These are phyloP conservation scores for Lycaena phlaeas DNA, from an alignment of 2,888 invertebrate species.

Conservation along the genomic window DNA sequence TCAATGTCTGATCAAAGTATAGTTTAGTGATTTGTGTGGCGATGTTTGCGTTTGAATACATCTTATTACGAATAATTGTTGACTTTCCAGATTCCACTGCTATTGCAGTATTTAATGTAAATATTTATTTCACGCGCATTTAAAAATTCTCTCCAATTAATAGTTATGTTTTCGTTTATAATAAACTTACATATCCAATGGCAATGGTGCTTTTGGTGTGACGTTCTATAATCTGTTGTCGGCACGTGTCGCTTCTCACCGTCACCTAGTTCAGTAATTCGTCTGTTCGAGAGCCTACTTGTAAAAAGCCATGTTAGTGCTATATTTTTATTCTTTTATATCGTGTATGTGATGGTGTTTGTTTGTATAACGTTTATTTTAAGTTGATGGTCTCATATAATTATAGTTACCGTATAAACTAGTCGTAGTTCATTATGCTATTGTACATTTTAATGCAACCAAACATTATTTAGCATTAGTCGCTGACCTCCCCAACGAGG, in stretches of 20 bases:
- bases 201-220: slow-evolving; percentile 4
- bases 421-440: slow-evolving; percentile 55
- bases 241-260: slow-evolving; percentile 1
- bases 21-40: too few species aligned
- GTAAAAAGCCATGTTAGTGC: slow-evolving; percentile 16
- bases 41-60: too few species aligned
- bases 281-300: slow-evolving; percentile 13
- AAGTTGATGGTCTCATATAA: slow-evolving; percentile 31
- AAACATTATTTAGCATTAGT: slow-evolving; percentile 17
- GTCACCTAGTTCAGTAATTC: slow-evolving; percentile 3
- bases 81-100: too few species aligned
- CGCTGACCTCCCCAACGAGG: slow-evolving; percentile 1
- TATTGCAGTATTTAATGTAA: too few species aligned
- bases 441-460: slow-evolving; percentile 44
- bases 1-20: too few species aligned
- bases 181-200: slow-evolving; percentile 7
- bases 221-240: slow-evolving; percentile 1
- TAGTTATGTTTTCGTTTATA: neutral
- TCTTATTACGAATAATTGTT: too few species aligned
- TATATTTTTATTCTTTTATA: slow-evolving; percentile 10
- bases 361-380: slow-evolving; percentile 12
- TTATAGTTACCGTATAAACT: slow-evolving; percentile 53
- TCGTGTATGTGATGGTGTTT: slow-evolving; percentile 16
- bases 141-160: too few species aligned
- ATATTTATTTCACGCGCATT: too few species aligned